phyloP scores from a whole-genome alignment of 2,113 vertebrate genomes.

The Callorhinus ursinus region DNA sequence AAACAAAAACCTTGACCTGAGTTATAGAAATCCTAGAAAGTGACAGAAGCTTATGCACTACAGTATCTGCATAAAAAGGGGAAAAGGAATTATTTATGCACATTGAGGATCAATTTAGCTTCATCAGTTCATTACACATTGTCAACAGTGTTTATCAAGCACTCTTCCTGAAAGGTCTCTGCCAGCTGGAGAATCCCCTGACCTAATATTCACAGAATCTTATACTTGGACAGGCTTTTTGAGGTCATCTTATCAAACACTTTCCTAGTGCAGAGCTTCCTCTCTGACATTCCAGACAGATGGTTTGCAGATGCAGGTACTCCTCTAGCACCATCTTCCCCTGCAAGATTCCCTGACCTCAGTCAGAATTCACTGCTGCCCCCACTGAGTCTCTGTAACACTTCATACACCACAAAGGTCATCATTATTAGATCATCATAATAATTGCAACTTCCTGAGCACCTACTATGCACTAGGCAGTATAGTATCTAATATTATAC shows the following conservation, averaged over 20 bases:
- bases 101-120: neutral
- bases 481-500: neutral
- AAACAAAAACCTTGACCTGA: slow-evolving; percentile 38
- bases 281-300: neutral
- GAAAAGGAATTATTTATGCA: neutral
- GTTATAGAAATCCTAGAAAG: slow-evolving; percentile 34
- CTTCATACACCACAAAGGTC: neutral
- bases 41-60: neutral
- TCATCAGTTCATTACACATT: neutral
- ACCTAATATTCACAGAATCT: slow-evolving; percentile 20
- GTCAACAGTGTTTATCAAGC: slow-evolving; percentile 34
- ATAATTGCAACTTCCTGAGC: neutral
- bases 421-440: neutral
- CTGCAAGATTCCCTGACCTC: neutral
- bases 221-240: neutral
- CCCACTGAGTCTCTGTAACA: neutral
- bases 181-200: slow-evolving; percentile 44
- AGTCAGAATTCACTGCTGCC: neutral
- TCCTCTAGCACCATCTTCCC: neutral
- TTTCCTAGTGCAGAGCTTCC: neutral
- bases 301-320: neutral
- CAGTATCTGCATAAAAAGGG: neutral
- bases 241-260: slow-evolving; percentile 37
- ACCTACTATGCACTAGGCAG: neutral
- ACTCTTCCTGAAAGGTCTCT: neutral